Evolutionary conservation across 2,888 invertebrate species (phyloP).

Genomic region (Drosophila paranaensis): DNA sequence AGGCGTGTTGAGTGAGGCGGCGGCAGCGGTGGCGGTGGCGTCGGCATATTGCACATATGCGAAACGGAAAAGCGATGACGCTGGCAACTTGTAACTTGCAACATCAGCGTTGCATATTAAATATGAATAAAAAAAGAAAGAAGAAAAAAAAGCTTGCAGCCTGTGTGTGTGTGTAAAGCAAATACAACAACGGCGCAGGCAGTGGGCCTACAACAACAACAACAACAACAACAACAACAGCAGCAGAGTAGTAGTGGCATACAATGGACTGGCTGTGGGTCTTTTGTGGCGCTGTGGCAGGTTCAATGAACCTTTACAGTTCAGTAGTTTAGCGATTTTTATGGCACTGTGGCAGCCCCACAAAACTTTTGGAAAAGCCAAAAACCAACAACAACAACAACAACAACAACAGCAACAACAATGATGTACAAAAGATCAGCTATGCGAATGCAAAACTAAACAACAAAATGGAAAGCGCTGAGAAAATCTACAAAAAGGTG

Average conservation of each 20-base stretch:
- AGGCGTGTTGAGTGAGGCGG: slow-evolving; percentile 11
- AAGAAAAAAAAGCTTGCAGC: slow-evolving; percentile 43
- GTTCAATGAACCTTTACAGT: slow-evolving; percentile 81
- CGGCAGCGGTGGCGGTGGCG: slow-evolving; percentile 27
- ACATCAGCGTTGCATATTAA: slow-evolving; percentile 76
- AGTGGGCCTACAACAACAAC: slow-evolving; percentile 42
- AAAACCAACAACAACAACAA: slow-evolving; percentile 37
- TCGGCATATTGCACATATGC: slow-evolving; percentile 72
- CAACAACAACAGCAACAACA: slow-evolving; percentile 50
- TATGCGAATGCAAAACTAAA: slow-evolving; percentile 24
- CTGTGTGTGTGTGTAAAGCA: slow-evolving; percentile 39
- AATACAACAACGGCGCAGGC: slow-evolving; percentile 52
- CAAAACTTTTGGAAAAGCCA: slow-evolving; percentile 40
- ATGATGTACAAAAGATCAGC: slow-evolving; percentile 59
- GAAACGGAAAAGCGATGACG: slow-evolving; percentile 66
- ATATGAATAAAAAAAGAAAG: slow-evolving; percentile 54
- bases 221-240: neutral
- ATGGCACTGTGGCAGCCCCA: slow-evolving; percentile 53
- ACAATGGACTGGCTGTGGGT: slow-evolving; percentile 58
- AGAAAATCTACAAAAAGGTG: slow-evolving; percentile 49
- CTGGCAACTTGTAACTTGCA: slow-evolving; percentile 75
- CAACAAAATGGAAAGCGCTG: slow-evolving; percentile 66
- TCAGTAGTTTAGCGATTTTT: slow-evolving; percentile 81
- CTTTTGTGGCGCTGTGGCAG: slow-evolving; percentile 64
- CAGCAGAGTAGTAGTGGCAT: slow-evolving; percentile 22